phyloP scores from a whole-genome alignment of 2,797 vertebrate species.

The Delichon dasypus region DNA sequence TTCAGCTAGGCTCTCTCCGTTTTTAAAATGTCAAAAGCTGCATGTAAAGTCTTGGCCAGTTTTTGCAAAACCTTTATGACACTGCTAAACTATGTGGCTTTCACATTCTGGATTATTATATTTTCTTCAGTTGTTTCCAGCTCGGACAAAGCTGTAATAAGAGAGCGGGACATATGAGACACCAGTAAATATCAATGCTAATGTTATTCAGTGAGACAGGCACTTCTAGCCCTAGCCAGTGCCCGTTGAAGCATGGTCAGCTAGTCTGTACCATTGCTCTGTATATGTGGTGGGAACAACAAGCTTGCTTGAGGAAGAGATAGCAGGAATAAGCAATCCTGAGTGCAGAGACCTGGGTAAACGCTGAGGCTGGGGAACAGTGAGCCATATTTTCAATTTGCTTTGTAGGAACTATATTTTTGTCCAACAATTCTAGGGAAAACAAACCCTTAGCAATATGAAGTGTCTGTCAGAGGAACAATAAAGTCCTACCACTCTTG shows the following conservation, averaged over 20 bases:
- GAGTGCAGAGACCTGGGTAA: not conserved
- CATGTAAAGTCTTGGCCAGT: not conserved
- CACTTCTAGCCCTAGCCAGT: not conserved
- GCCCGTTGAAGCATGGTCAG: not conserved
- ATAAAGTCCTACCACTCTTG: not conserved
- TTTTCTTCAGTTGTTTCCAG: not conserved
- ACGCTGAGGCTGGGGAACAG: not conserved
- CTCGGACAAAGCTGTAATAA: not conserved
- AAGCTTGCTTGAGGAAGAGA: not conserved
- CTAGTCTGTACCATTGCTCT: not conserved
- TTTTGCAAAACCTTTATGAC: not conserved
- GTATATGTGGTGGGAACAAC: not conserved
- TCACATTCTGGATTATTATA: not conserved
- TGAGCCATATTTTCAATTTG: not conserved
- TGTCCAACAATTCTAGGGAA: not conserved
- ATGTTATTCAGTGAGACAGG: not conserved
- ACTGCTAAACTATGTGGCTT: not conserved
- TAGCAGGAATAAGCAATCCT: not conserved
- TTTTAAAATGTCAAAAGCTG: not conserved
- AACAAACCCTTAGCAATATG: not conserved
- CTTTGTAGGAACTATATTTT: not conserved
- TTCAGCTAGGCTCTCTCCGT: not conserved
- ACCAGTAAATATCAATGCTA: not conserved
- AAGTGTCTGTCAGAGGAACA: not conserved
- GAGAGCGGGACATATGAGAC: not conserved